Conservation (phyloP, 2,113 vertebrate species). For the Pomatorhinus ruficollis region DNA sequence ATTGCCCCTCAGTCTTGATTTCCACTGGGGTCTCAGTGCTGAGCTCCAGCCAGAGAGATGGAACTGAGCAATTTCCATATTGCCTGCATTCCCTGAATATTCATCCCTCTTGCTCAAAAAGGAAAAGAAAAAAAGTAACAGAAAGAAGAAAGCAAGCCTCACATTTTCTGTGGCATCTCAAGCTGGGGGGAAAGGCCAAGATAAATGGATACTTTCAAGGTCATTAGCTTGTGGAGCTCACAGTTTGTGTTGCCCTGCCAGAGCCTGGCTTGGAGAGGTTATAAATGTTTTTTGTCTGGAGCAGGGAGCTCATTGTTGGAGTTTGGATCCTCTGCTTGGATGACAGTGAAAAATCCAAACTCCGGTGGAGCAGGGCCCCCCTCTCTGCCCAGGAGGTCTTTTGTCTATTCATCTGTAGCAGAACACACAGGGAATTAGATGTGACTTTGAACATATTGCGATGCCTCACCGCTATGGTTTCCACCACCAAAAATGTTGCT, state of each 20-base stretch:
- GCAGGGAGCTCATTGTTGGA: constrained; percentile 65
- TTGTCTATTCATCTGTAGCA: constrained; percentile 18
- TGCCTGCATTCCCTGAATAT: constrained; percentile 21
- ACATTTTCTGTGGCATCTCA: constrained; percentile 70
- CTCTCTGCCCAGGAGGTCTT: neutral
- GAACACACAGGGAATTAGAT: constrained; percentile 10
- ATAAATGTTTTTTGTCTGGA: constrained; percentile 74
- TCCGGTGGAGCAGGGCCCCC: constrained; percentile 2
- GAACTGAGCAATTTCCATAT: neutral
- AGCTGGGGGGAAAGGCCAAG: constrained; percentile 70
- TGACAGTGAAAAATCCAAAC: constrained; percentile 71
- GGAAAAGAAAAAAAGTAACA: constrained; percentile 14
- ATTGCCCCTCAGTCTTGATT: neutral
- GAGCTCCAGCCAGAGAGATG: neutral
- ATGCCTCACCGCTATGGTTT: neutral
- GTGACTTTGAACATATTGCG: neutral
- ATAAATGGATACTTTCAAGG: constrained; percentile 80
- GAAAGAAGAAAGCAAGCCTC: constrained; percentile 54
- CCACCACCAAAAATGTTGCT: neutral
- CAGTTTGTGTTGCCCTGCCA: constrained; percentile 66
- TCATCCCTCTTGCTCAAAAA: constrained; percentile 50
- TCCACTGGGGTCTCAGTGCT: neutral
- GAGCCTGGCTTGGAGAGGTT: constrained; percentile 67
- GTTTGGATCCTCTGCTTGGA: constrained; percentile 54
- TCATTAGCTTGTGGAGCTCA: constrained; percentile 73